Conservation (phyloP, 2,888 invertebrate genomes). For the Coronaproctus castanopsis region DNA sequence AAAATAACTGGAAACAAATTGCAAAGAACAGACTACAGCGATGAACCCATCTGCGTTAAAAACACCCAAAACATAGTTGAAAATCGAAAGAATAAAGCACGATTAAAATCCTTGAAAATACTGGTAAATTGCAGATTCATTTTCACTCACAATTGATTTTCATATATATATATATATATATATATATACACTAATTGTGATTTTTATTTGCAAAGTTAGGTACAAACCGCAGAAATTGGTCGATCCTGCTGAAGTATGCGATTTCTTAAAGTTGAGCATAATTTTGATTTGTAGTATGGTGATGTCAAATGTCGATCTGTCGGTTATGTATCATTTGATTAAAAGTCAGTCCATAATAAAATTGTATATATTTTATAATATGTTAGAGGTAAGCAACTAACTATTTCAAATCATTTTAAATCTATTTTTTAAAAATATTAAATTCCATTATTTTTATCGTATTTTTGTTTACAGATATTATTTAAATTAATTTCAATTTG, state of each 20-base stretch:
- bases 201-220: conserved; percentile 19
- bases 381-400: conserved; percentile 79
- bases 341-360: conserved; percentile 98
- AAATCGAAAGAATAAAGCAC: too few species aligned
- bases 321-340: conserved; percentile 91
- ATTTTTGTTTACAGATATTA: neutral
- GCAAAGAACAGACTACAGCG: too few species aligned
- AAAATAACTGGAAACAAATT: too few species aligned
- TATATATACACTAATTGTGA: too few species aligned
- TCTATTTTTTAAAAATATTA: neutral
- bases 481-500: neutral
- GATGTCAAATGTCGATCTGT: conserved; percentile 86
- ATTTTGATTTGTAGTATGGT: conserved; percentile 59
- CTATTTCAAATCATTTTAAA: too few species aligned
- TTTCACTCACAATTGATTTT: too few species aligned
- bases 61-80: too few species aligned
- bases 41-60: too few species aligned
- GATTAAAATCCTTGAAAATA: too few species aligned
- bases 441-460: too few species aligned
- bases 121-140: too few species aligned
- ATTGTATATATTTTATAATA: conserved; percentile 97
- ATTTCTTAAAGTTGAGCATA: conserved; percentile 79
- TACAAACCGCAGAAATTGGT: conserved; percentile 37
- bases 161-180: too few species aligned
- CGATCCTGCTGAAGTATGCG: conserved; percentile 83